Evolutionary conservation across 2,888 invertebrate genomes (phyloP).

Genomic region (Kryphioiulus occultus): DNA sequence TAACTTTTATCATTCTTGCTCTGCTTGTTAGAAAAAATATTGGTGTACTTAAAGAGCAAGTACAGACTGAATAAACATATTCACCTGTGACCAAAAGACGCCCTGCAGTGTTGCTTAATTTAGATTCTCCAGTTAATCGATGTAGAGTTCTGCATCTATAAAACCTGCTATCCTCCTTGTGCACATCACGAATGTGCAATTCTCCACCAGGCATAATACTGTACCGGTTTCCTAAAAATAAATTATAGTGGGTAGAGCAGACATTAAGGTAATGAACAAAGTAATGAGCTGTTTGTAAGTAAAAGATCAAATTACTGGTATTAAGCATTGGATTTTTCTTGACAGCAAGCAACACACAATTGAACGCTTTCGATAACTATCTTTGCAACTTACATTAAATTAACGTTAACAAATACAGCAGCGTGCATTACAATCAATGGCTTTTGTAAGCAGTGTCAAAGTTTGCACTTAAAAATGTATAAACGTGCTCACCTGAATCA

Average conservation of each 20-base stretch:
- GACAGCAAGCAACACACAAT: neutral
- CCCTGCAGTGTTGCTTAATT: conserved; percentile 53
- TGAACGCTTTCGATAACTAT: too few species aligned
- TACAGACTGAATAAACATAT: neutral
- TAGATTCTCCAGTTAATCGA: conserved; percentile 53
- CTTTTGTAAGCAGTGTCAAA: too few species aligned
- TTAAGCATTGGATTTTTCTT: neutral
- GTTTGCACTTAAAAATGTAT: too few species aligned
- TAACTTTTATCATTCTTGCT: too few species aligned
- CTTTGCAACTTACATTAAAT: neutral
- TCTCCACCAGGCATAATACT: conserved; percentile 53
- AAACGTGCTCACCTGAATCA: conserved; percentile 50
- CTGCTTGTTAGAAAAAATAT: too few species aligned
- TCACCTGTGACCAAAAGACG: conserved; percentile 54
- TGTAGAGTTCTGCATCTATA: conserved; percentile 53
- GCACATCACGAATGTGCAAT: conserved; percentile 53
- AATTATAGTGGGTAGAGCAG: neutral
- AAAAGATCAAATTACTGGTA: neutral
- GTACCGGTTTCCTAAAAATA: conserved; percentile 51
- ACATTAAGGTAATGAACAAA: neutral
- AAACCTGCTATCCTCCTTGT: conserved; percentile 48
- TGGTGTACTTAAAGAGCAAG: too few species aligned
- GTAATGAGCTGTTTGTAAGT: neutral
- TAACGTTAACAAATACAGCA: too few species aligned
- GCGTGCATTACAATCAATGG: neutral